Percentiles rank a stretch among this genome's conserved stretches.
Conservation (phyloP, 1,140 invertebrate genomes). For the Mya arenaria region DNA sequence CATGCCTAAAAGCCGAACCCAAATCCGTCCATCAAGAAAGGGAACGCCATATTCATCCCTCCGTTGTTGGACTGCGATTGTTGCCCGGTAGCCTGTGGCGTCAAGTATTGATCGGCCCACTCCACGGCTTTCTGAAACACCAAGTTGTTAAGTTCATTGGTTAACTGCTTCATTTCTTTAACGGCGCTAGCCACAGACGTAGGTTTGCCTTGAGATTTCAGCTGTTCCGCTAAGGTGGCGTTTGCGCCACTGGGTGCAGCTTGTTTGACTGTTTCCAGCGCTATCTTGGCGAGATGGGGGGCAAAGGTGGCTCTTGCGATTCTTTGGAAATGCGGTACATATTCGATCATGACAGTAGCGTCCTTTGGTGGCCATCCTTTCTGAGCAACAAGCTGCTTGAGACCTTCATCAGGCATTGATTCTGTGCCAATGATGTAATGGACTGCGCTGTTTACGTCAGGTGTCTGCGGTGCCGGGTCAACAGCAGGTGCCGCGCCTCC, state of each 20-base stretch:
- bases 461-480: background rate
- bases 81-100: background rate
- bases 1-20: too few relatives aligned
- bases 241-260: background rate
- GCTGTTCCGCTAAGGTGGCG: background rate
- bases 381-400: background rate
- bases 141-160: background rate
- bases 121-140: background rate
- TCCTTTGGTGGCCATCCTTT: background rate
- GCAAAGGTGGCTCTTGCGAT: slow-evolving; percentile 2
- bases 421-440: background rate
- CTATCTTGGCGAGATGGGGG: background rate
- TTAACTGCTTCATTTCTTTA: background rate
- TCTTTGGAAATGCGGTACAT: slow-evolving; percentile 7
- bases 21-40: too few relatives aligned
- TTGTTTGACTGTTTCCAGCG: background rate
- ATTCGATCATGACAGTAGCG: background rate
- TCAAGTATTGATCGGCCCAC: background rate
- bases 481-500: background rate
- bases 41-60: too few relatives aligned
- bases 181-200: background rate
- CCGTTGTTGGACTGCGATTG: too few relatives aligned
- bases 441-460: background rate
- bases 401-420: background rate
- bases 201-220: background rate